Evolutionary conservation across 2,888 invertebrate species (phyloP).

Genomic region (Scaptomyza parva): DNA sequence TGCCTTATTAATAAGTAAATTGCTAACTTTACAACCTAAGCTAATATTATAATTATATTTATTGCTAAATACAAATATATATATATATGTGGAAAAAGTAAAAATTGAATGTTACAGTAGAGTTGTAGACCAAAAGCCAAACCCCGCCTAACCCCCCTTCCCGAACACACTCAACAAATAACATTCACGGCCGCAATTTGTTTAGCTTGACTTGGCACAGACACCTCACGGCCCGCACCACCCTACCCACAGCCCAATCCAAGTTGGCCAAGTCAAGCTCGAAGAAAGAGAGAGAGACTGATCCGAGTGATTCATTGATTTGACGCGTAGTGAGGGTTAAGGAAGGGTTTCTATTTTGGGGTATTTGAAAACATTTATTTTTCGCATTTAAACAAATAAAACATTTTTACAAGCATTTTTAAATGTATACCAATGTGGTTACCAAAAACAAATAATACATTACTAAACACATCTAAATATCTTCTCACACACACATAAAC

Average conservation of each 20-base stretch:
- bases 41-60: constrained; percentile 67
- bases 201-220: constrained; percentile 62
- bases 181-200: constrained; percentile 59
- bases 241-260: background rate
- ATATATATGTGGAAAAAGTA: constrained; percentile 33
- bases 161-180: constrained; percentile 4
- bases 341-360: constrained; percentile 6
- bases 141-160: background rate
- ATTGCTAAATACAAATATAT: constrained; percentile 45
- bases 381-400: constrained; percentile 39
- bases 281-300: constrained; percentile 61
- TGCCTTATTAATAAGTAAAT: constrained; percentile 81
- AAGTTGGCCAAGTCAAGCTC: constrained; percentile 28
- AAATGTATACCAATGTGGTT: constrained; percentile 9
- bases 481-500: constrained; percentile 14
- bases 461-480: constrained; percentile 21
- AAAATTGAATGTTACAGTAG: constrained; percentile 47
- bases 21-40: constrained; percentile 63
- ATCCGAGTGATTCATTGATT: constrained; percentile 58
- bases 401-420: constrained; percentile 51
- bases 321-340: background rate
- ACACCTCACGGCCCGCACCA: constrained; percentile 1
- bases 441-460: constrained; percentile 6
- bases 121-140: constrained; percentile 11
- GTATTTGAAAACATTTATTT: constrained; percentile 13